Evolutionary conservation across 2,797 vertebrate genomes (phyloP).

Genomic region (Loriculus beryllinus): DNA sequence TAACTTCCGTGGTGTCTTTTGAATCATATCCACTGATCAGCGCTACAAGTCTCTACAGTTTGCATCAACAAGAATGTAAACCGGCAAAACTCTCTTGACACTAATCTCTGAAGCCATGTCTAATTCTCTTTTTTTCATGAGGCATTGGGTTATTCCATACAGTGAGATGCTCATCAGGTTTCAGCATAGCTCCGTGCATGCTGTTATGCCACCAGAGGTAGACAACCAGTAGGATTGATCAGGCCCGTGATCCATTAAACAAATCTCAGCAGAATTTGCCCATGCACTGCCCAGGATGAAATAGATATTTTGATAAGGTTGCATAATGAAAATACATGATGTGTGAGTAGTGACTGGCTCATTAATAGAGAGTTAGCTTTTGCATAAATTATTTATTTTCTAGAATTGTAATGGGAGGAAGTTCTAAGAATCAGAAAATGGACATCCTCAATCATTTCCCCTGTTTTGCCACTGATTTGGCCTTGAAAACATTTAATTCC

Average conservation of each 20-base stretch:
- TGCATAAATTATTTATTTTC: background rate
- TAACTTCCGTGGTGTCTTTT: slow-evolving; percentile 12
- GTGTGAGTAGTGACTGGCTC: background rate
- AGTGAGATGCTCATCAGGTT: slow-evolving; percentile 3
- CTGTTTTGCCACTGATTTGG: background rate
- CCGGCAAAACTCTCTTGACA: slow-evolving; percentile 16
- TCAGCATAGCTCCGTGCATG: background rate
- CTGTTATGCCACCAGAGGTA: slow-evolving; percentile 51
- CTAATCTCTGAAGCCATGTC: slow-evolving; percentile 38
- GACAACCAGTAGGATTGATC: slow-evolving; percentile 59
- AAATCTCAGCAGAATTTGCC: slow-evolving; percentile 20
- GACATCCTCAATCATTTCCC: background rate
- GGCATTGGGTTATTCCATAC: slow-evolving; percentile 53
- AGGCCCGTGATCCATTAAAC: slow-evolving; percentile 65
- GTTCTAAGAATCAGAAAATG: background rate
- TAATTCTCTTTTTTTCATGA: slow-evolving; percentile 59
- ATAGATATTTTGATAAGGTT: slow-evolving; percentile 6
- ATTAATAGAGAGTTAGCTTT: background rate
- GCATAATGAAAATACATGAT: background rate
- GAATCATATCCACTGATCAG: background rate
- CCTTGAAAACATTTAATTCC: background rate
- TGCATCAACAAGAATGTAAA: background rate
- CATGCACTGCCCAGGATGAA: slow-evolving; percentile 24
- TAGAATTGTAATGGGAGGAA: background rate
- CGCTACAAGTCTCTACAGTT: background rate